Evolutionary conservation across 1,140 invertebrate species (phyloP), one percentile per base, ranked within the genome.

Genomic region (Sarcophaga peregrina): DNA sequence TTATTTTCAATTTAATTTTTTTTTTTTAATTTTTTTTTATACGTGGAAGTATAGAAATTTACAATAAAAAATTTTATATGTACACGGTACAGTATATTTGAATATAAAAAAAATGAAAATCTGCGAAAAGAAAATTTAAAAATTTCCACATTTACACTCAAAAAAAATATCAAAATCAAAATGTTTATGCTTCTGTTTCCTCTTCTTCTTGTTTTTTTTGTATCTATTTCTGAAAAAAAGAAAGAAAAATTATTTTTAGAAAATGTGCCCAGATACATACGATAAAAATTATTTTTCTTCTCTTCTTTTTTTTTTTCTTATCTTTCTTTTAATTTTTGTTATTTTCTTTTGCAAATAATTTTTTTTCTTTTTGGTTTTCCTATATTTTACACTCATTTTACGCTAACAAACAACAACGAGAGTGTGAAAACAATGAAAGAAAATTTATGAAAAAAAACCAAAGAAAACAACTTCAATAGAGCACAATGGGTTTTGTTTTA

Each of bases 201-300:
- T 37, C 25, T 37, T 37, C 25, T 37, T 37, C 25, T 37, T 37
- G 25, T 37, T 47, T 78, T 78, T 82, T 83, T 78, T 50, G 82
- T 74, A 80, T 80, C 82, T 84, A 84, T 84, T 84, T 84, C 80
- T 73, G 80, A 82, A 62, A 76, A 47, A 58, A 37, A 37, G 4
- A 37, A 37, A 37, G 25, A 37, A 37, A 50, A 48, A 75, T 74
- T 84, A 84, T 84, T 81, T 84, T 83, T 84, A 83, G 80, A 48
- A 15, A 78, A 37, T 80, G 68, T 83, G 82, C 84, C 84, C 82
- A 83, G 84, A 84, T 84, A 84, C 78, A 81, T 83, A 81, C 52
- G 52, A 50, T 74, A 58, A 72, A 74, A n/a, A 50, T 82, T 3
- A 11, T 75, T 75, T 78, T 68, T 25, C 8, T 68, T 25, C 62